Evolutionary conservation across 2,888 invertebrate genomes (phyloP), one percentile per base, ranked within the genome.

Genomic region (Cephus pygmeus): DNA sequence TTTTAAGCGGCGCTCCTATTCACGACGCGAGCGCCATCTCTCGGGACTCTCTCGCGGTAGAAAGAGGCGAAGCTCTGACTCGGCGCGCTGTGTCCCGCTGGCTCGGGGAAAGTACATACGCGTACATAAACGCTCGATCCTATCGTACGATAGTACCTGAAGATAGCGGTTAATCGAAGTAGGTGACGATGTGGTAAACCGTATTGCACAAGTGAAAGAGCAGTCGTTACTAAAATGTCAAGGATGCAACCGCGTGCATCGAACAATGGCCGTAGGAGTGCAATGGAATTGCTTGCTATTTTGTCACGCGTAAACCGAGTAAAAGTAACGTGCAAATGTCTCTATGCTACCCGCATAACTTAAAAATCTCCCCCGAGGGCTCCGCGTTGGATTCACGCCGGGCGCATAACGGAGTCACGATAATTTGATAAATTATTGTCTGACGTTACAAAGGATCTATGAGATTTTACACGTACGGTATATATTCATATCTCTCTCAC

Each of bases 171-270:
- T 84, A 82, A 84, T 85, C 85, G 85, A 85, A 81, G 82, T 80
- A 86, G 85, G 85, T 83, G 87, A 86, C 83, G 86, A 85, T 83
- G 84, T 82, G 83, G 82, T 79, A 81, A 82, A 82, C 79, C 79
- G 73, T 76, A 81, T 89, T 89, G 88, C 89, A 88, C 87, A 89
- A 89, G 88, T 85, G 89, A 88, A 86, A 88, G 88, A 87, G 83
- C 82, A 77, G 78, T 83, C 82, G 85, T 77, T 79, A 30, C 69
- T 80, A 79, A 82, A 82, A 82, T 82, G 82, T 82, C 82, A 82
- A 82, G 82, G 82, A 82, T 81, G 80, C 81, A 77, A 79, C 82
- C 79, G 79, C 76, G 56, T 69, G 71, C 69, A 40, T 68, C 33
- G 80, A 79, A 82, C 79, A 82, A 82, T 81, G 69, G 79, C 73